Conservation (phyloP, 2,113 vertebrate genomes). For the Chaetodon auriga region DNA sequence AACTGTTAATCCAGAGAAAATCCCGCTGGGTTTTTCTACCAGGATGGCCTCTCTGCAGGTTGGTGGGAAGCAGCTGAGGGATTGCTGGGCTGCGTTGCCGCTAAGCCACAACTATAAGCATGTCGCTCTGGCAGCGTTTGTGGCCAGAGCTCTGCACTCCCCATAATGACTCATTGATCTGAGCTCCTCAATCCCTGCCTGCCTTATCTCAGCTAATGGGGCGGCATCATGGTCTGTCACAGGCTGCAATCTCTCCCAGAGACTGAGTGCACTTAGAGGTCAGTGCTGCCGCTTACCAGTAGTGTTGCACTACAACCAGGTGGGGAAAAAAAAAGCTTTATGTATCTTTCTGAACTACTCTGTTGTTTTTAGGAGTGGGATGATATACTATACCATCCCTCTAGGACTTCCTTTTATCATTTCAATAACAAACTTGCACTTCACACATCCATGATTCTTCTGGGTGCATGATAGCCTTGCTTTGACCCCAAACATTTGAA, state of each 20-base stretch:
- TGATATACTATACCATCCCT: constrained; percentile 56
- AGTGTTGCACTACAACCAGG: constrained; percentile 22
- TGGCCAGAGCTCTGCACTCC: constrained; percentile 47
- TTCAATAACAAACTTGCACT: constrained; percentile 70
- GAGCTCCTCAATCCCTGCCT: constrained; percentile 69
- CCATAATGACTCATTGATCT: constrained; percentile 77
- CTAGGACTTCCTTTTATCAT: constrained; percentile 72
- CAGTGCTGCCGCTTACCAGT: constrained; percentile 44
- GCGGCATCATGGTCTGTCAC: constrained; percentile 56
- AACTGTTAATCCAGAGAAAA: constrained; percentile 72
- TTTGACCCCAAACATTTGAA: constrained; percentile 75
- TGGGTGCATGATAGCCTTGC: constrained; percentile 68
- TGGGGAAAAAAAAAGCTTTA: constrained; percentile 26
- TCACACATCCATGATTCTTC: constrained; percentile 73
- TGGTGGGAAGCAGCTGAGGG: constrained; percentile 52
- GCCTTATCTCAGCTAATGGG: constrained; percentile 77
- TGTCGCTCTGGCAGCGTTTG: constrained; percentile 26
- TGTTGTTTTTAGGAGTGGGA: constrained; percentile 44
- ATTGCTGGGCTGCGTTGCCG: constrained; percentile 41
- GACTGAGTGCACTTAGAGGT: constrained; percentile 77
- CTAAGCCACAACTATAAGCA: constrained; percentile 60
- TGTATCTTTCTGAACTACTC: constrained; percentile 49
- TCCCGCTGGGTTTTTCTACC: constrained; percentile 53
- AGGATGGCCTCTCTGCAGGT: constrained; percentile 27
- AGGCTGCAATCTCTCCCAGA: constrained; percentile 52